Conservation (phyloP, 2,113 vertebrate genomes). For the Probosciger aterrimus region DNA sequence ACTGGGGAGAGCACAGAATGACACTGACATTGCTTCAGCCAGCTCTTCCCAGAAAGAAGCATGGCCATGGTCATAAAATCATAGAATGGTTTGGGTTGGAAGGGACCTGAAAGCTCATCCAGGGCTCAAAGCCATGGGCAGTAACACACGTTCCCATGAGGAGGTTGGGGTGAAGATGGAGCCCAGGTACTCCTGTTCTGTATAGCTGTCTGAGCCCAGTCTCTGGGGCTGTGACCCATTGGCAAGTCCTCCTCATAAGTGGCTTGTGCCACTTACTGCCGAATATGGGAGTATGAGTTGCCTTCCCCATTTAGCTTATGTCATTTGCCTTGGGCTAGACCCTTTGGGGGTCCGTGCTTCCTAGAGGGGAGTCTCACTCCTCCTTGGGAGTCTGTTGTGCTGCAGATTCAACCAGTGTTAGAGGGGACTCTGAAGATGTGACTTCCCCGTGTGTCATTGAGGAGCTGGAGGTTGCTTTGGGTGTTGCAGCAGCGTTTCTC, state of each 20-base stretch:
- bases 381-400: background rate
- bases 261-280: background rate
- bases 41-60: background rate
- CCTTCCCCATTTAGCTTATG: background rate
- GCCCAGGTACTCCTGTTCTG: background rate
- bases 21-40: background rate
- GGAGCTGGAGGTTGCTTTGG: background rate
- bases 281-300: background rate
- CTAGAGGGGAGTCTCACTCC: background rate
- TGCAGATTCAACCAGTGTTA: background rate
- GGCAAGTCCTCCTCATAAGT: background rate
- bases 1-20: background rate
- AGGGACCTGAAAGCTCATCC: background rate
- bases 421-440: background rate
- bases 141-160: rapidly evolving
- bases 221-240: background rate
- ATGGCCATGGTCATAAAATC: background rate
- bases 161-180: background rate
- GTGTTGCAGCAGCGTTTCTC: background rate
- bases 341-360: no score
- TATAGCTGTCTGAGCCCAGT: background rate
- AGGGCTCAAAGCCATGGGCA: background rate
- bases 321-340: background rate
- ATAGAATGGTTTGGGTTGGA: background rate
- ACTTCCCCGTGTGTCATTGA: background rate